Conservation (phyloP, 2,113 vertebrate genomes). For the Halichoerus grypus region DNA sequence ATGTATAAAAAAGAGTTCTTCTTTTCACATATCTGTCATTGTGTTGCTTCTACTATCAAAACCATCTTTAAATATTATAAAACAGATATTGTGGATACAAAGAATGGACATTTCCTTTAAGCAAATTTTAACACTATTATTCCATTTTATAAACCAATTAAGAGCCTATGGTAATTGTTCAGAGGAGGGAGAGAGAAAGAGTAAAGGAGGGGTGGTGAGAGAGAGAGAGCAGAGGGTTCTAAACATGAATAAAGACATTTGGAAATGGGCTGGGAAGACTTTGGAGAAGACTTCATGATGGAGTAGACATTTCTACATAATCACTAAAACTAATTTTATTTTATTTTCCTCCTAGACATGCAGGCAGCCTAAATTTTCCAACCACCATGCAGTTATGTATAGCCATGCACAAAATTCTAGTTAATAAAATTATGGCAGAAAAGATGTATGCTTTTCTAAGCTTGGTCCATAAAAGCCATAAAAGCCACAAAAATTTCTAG, state of each 20-base stretch:
- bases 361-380: background rate
- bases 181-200: background rate
- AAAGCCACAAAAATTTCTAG: background rate
- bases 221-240: background rate
- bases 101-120: background rate
- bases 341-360: background rate
- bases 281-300: background rate
- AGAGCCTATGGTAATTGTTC: background rate
- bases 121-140: background rate
- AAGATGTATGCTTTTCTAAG: background rate
- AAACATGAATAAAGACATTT: background rate
- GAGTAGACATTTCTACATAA: background rate
- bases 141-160: background rate
- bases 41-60: background rate
- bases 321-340: background rate
- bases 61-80: background rate
- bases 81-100: background rate
- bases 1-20: background rate
- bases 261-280: background rate
- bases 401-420: background rate
- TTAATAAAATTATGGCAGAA: background rate
- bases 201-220: background rate
- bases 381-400: background rate
- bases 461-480: background rate
- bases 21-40: background rate